Percentiles rank a stretch among this genome's conserved stretches.
These are phyloP conservation scores for Polydesmus complanatus DNA, from an alignment of 2,888 invertebrate species.

Conservation along the genomic window DNA sequence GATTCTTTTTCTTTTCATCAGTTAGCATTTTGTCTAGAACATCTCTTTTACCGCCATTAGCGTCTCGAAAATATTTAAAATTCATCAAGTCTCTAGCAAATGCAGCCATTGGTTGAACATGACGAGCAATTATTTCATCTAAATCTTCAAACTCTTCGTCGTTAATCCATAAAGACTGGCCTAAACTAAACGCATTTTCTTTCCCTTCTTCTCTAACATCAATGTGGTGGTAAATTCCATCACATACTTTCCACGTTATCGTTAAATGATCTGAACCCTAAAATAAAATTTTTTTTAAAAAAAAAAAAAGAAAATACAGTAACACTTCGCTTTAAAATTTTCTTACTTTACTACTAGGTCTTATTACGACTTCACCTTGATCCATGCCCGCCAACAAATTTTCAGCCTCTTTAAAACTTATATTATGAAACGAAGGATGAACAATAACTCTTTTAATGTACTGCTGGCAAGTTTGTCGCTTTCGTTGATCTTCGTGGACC, in stretches of 20 bases:
- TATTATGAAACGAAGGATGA: slow-evolving; percentile 94
- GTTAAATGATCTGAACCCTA: slow-evolving; percentile 84
- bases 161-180: slow-evolving; percentile 71
- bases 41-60: slow-evolving; percentile 63
- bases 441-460: slow-evolving; percentile 94
- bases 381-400: slow-evolving; percentile 81
- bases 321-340: background rate
- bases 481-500: slow-evolving; percentile 57
- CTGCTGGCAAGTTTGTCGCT: slow-evolving; percentile 63
- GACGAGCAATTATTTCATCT: slow-evolving; percentile 95
- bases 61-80: slow-evolving; percentile 77
- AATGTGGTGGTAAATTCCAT: slow-evolving; percentile 88
- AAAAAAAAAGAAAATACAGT: background rate
- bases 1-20: slow-evolving; percentile 76
- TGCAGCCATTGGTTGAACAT: slow-evolving; percentile 92
- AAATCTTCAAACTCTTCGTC: slow-evolving; percentile 82
- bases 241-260: slow-evolving; percentile 96
- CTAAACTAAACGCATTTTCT: slow-evolving; percentile 88
- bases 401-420: slow-evolving; percentile 82
- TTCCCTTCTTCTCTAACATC: slow-evolving; percentile 92
- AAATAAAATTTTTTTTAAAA: background rate
- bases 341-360: slow-evolving; percentile 82
- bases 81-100: slow-evolving; percentile 77
- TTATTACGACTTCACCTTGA: slow-evolving; percentile 88
- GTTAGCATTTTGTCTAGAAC: slow-evolving; percentile 74